Evolutionary conservation across 2,113 vertebrate genomes (phyloP).

Genomic region (Phrynocephalus versicolor): DNA sequence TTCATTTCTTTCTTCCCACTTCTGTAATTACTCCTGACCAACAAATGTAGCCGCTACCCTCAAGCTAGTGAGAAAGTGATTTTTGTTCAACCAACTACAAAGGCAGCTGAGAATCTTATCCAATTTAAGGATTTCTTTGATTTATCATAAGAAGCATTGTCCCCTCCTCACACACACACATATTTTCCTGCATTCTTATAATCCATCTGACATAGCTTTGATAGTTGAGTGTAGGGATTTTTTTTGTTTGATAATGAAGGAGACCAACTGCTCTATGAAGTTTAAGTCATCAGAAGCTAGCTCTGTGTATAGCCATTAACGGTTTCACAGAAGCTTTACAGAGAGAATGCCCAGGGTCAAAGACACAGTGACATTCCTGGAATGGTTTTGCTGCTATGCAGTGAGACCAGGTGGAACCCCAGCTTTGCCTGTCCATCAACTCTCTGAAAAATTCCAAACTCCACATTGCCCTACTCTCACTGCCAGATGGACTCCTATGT

Average conservation of each 20-base stretch:
- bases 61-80: neutral
- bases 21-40: neutral
- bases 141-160: neutral
- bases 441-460: neutral
- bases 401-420: constrained; percentile 22
- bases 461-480: fast-evolving
- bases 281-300: constrained; percentile 18
- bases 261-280: constrained; percentile 25
- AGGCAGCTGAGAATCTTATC: neutral
- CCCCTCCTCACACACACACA: neutral
- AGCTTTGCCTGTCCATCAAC: constrained; percentile 26
- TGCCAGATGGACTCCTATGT: neutral
- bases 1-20: neutral
- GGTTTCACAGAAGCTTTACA: constrained; percentile 8
- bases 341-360: constrained; percentile 13
- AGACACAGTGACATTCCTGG: constrained; percentile 6
- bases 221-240: neutral
- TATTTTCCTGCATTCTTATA: neutral
- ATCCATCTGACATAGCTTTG: neutral
- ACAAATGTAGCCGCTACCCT: neutral
- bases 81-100: neutral
- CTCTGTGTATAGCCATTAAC: neutral
- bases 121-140: neutral
- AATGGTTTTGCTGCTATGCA: constrained; percentile 2
- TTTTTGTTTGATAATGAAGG: constrained; percentile 18